A percentile compares a stretch with the other conserved stretches of the same genome.
These are phyloP conservation scores for Arrhamphus sclerolepis DNA, from an alignment of 2,797 vertebrate genomes.

Conservation along the genomic window DNA sequence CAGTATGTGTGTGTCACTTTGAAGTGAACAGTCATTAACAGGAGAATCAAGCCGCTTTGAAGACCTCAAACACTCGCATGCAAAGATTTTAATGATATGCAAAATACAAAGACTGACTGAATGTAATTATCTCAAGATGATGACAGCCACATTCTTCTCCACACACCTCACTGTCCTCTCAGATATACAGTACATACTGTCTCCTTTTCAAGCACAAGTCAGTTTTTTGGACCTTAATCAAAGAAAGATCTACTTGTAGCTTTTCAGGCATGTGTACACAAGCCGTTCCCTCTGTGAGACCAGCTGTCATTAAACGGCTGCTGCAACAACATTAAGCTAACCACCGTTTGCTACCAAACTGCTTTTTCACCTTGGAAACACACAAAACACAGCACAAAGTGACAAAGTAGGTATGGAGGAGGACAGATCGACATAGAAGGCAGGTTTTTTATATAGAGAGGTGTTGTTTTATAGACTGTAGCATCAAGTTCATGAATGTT, in stretches of 20 bases:
- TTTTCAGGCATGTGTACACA: constrained; percentile 5
- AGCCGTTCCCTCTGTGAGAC: constrained; percentile 6
- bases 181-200: constrained; percentile 9
- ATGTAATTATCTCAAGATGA: constrained; percentile 49
- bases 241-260: not conserved
- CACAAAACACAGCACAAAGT: constrained; percentile 32
- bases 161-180: constrained; percentile 11
- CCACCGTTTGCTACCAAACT: constrained; percentile 36
- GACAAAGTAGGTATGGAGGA: constrained; percentile 4
- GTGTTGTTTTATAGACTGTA: no score
- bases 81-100: constrained; percentile 30
- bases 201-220: not conserved
- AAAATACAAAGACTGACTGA: constrained; percentile 36
- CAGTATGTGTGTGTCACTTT: constrained; percentile 28
- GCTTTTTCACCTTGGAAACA: constrained; percentile 34
- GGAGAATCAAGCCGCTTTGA: constrained; percentile 59
- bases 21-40: constrained; percentile 60
- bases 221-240: constrained; percentile 12
- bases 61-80: constrained; percentile 40
- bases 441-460: not conserved
- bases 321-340: constrained; percentile 26
- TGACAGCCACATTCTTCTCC: constrained; percentile 6
- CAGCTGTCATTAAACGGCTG: constrained; percentile 46
- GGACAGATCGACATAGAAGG: constrained; percentile 32
- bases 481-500: no score